A percentile compares a stretch with the other conserved stretches of the same genome.
Conservation (phyloP, 2,113 vertebrate species). For the Petromus typicus region DNA sequence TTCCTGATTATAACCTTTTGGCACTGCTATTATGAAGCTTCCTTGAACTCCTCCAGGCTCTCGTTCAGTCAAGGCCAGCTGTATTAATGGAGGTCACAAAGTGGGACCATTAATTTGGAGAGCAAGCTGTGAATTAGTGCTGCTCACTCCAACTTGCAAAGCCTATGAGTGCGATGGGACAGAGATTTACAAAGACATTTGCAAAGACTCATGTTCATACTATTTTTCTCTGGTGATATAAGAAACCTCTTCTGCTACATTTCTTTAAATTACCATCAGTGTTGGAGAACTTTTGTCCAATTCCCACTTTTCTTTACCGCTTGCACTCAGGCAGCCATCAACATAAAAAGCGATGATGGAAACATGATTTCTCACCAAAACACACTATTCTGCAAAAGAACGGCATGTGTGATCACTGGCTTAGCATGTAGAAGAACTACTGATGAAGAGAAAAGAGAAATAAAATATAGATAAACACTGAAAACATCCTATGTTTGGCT, state of each 20-base stretch:
- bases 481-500: not conserved
- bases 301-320: slow-evolving; percentile 39
- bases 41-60: not conserved
- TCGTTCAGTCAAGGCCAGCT: not conserved
- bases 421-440: not conserved
- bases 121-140: not conserved
- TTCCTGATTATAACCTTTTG: not conserved
- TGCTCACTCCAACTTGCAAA: not conserved
- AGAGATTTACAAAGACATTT: not conserved
- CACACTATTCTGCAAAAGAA: not conserved
- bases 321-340: not conserved
- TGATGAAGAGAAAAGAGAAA: not conserved
- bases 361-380: not conserved
- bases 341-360: slow-evolving; percentile 48
- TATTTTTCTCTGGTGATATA: not conserved
- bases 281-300: slow-evolving; percentile 5
- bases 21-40: not conserved
- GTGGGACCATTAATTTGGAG: not conserved
- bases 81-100: not conserved
- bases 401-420: not conserved
- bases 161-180: not conserved
- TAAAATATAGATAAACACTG: not conserved
- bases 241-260: not conserved
- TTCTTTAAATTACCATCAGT: not conserved
- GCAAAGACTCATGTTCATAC: not conserved